Evolutionary conservation across 2,797 vertebrate genomes (phyloP), one percentile per base, ranked within the genome.

Genomic region (Chelmon rostratus): DNA sequence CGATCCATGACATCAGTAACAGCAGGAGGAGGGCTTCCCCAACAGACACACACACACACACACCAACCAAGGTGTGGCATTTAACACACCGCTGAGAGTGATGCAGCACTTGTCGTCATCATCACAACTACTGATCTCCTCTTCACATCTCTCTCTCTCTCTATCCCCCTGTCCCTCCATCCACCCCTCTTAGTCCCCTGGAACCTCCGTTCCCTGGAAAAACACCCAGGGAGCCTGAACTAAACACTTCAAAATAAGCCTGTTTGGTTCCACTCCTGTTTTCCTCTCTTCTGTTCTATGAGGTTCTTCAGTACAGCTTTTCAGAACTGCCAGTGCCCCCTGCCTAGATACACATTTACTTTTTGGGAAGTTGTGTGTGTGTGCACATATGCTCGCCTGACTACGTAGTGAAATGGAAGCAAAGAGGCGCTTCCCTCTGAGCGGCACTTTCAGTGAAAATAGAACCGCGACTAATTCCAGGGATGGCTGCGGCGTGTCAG

Each of bases 401-500:
- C 66, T 88, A 63, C 75, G 62, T 82, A 82, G 57, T 76, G 83
- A 66, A 81, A 77, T 73, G 50, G 81, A 79, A 81, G 86, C 74
- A 75, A 53, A 84, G 64, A 73, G 63, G 57, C 44, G 6, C 47
- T 76, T 65, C 56, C 59, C 66, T 71, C 47, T 54, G 74, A 83
- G 79, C 21, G 9, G 58, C n/a, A n/a, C 79, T 74, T 87, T 89
- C 1, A 38, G 70, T 86, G 76, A 83, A 90, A 93, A 89, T 72
- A 88, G 78, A 87, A 85, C 79, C 65, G 53, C 87, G 87, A 88
- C 86, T 81, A 83, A 91, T 78, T 86, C 87, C 72, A 88, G 82
- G 42, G 87, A 91, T 89, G 84, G 85, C 86, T 90, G 83, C 52
- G 85, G 88, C 23, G 47, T 74, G 84, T 93, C 81, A 88, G 79